Evolutionary conservation across 2,797 vertebrate genomes (phyloP).

Genomic region (Phaenicophaeus curvirostris): DNA sequence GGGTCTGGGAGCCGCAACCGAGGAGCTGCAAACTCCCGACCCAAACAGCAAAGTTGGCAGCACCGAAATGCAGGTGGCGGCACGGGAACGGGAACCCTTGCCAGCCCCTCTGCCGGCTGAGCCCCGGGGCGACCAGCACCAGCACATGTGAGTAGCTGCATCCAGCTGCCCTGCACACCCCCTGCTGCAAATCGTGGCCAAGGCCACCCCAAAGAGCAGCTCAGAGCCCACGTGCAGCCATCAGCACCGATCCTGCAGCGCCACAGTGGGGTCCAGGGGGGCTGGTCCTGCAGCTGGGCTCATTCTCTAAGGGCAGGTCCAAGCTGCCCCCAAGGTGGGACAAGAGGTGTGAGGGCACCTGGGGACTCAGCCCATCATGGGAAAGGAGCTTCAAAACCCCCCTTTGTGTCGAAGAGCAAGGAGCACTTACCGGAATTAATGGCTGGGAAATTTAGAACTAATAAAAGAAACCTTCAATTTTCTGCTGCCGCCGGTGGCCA

Average conservation of each 20-base stretch:
- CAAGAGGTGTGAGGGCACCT: background rate
- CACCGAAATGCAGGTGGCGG: accelerated
- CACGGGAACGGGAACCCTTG: accelerated
- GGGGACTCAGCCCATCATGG: background rate
- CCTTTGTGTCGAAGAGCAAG: background rate
- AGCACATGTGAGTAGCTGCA: background rate
- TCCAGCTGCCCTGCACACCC: background rate
- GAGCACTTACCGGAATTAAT: conserved; percentile 24
- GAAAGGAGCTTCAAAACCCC: background rate
- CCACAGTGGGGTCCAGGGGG: accelerated
- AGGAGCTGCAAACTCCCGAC: background rate
- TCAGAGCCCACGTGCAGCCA: background rate
- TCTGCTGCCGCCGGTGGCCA: background rate
- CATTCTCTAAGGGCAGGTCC: too few species aligned
- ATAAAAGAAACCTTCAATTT: conserved; percentile 23
- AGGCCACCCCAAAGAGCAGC: background rate
- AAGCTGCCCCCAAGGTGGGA: too few species aligned
- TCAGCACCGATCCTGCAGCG: accelerated
- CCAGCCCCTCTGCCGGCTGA: background rate
- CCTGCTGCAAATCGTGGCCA: background rate
- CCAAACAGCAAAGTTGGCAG: background rate
- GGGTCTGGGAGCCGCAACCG: background rate
- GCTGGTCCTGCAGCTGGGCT: too few species aligned
- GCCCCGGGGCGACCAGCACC: accelerated
- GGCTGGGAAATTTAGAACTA: conserved; percentile 34